Base-by-base conservation (phyloP, 2,888 invertebrate species). In the Drosophila sordidula region DNA sequence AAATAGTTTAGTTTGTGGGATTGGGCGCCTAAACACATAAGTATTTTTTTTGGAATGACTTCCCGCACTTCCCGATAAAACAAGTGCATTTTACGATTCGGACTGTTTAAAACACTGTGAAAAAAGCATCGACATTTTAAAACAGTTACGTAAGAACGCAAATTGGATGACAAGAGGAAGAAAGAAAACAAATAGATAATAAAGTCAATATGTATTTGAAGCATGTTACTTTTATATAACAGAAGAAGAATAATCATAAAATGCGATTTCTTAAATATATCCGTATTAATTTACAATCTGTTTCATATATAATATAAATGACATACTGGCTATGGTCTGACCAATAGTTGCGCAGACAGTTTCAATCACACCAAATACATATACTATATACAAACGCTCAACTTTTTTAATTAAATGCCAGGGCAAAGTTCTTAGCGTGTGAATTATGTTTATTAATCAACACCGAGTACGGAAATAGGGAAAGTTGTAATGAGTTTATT, bases 401-500 rank as follows among this genome's bases (percentile, higher is more conserved):
- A 80, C 78, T 80, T 79, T 80, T 80, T 77, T 70, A 79, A 79
- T 79, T 79, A 79, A 77, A 59, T 47, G 39, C 34, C 25, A 39
- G 25, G 16, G 9, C 11, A 55, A 78, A 67, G 58, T 67, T 76
- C n/a, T 11, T 4, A 32, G 26, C 25, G 16, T 52, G 26, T 46
- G 72, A 69, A 70, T 42, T 42, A 58, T 59, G 58, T 75, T 63
- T 57, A 42, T 74, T 75, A 74, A 74, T 78, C 75, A 75, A 68
- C 68, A 65, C 59, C 54, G 29, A 16, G 51, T 26, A 38, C 25
- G 61, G 65, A 74, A 76, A 70, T 65, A 73, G 62, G 56, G 39
- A 85, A 86, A 86, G 73, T 89, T 86, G 49, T 89, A 89, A 86
- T 83, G 75, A 88, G 88, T 89, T 86, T 88, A 88, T 85, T 79